Conservation (phyloP, 2,888 invertebrate species). For the Caenorhabditis angaria region DNA sequence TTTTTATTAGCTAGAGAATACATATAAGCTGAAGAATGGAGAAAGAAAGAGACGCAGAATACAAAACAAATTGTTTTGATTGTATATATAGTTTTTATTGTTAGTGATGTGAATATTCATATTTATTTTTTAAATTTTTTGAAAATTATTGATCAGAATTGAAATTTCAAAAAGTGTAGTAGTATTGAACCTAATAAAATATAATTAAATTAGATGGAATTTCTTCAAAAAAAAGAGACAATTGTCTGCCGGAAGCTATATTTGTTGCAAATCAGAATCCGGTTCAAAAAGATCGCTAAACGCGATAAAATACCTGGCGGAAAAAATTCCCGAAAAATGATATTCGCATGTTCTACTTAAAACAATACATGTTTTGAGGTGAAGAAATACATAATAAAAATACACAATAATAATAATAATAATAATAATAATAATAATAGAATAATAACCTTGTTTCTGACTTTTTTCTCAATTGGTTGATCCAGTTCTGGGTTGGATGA, state of each 20-base stretch:
- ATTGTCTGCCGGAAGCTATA: neutral
- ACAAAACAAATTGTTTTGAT: neutral
- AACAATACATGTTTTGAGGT: neutral
- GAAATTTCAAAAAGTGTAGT: too few species aligned
- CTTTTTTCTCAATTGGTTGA: slow-evolving; percentile 4
- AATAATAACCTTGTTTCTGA: slow-evolving; percentile 4
- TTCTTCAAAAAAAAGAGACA: too few species aligned
- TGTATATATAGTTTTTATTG: too few species aligned
- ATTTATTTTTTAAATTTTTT: neutral
- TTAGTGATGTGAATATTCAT: too few species aligned
- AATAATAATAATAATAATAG: slow-evolving; percentile 2
- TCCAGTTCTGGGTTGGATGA: neutral
- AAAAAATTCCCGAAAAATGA: too few species aligned
- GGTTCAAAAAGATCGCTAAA: neutral
- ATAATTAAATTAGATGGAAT: too few species aligned
- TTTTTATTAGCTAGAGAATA: neutral
- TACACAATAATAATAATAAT: neutral
- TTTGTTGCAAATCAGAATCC: neutral
- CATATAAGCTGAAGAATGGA: neutral
- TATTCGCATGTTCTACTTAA: neutral
- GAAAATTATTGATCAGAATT: neutral
- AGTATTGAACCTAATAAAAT: too few species aligned
- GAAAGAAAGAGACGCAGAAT: neutral
- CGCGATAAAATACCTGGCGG: slow-evolving; percentile 2
- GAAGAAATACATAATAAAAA: too few species aligned